Evolutionary conservation across 2,113 vertebrate species (phyloP).

Genomic region (Phrynocephalus versicolor): DNA sequence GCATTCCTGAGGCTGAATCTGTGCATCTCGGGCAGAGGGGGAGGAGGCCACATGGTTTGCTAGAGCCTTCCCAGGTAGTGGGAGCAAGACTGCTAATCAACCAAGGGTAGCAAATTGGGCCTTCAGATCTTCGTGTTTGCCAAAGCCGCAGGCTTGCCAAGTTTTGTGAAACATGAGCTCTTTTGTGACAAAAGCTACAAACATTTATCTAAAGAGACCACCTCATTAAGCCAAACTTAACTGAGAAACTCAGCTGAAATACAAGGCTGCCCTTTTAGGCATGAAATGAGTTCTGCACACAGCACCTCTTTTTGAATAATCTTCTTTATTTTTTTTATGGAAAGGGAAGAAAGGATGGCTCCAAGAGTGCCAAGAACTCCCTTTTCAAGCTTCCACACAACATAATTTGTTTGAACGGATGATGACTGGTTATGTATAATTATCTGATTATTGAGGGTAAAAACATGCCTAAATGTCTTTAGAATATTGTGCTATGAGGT

Average conservation of each 20-base stretch:
- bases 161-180: slow-evolving; percentile 56
- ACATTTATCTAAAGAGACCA: slow-evolving; percentile 66
- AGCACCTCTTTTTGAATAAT: slow-evolving; percentile 53
- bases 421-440: slow-evolving; percentile 67
- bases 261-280: slow-evolving; percentile 22
- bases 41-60: neutral
- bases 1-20: neutral
- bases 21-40: no score
- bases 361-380: slow-evolving; percentile 62
- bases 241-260: slow-evolving; percentile 4
- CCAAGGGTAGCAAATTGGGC: slow-evolving; percentile 44
- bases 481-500: slow-evolving; percentile 32
- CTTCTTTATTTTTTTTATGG: neutral
- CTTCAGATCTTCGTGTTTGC: slow-evolving; percentile 45
- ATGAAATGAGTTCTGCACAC: slow-evolving; percentile 33
- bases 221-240: slow-evolving; percentile 54
- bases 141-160: slow-evolving; percentile 54
- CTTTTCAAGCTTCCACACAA: slow-evolving; percentile 63
- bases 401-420: slow-evolving; percentile 69
- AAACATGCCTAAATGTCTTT: slow-evolving; percentile 49
- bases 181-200: slow-evolving; percentile 64
- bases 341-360: slow-evolving; percentile 59
- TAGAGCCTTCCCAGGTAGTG: neutral
- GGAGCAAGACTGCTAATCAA: slow-evolving; percentile 58
- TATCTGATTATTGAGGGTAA: slow-evolving; percentile 55